These are phyloP conservation scores for Calidris pygmaea DNA, from an alignment of 2,113 vertebrate genomes.

Conservation along the genomic window DNA sequence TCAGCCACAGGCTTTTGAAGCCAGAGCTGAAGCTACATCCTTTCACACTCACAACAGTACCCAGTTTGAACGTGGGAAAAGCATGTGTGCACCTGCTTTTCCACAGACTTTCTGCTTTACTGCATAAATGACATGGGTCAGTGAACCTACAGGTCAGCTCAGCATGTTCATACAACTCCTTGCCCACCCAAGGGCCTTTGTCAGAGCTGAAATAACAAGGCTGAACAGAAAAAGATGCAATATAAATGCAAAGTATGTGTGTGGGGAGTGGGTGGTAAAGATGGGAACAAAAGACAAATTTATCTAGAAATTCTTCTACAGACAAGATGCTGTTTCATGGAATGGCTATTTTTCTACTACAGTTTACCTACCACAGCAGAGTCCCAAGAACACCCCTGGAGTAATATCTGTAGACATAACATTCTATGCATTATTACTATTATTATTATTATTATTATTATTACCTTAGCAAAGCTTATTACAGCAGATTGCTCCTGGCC, in stretches of 20 bases:
- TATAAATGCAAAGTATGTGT: neutral
- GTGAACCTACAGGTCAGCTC: neutral
- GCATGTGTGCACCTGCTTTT: neutral
- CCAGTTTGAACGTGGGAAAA: neutral
- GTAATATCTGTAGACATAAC: neutral
- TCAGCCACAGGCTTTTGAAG: neutral
- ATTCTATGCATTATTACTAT: neutral
- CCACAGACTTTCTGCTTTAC: neutral
- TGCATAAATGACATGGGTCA: neutral
- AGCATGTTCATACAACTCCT: neutral
- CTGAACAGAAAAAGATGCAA: neutral
- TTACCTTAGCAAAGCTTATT: neutral
- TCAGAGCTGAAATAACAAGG: neutral
- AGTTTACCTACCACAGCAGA: neutral
- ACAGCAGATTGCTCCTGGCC: neutral
- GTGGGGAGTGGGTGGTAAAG: neutral
- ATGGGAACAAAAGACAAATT: neutral
- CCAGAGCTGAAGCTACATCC: neutral
- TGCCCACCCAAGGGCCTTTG: neutral
- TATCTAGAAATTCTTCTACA: neutral
- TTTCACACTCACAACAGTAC: neutral
- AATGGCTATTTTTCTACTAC: neutral
- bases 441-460: neutral
- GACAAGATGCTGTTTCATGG: constrained; percentile 8
- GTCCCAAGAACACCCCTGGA: neutral